These are phyloP conservation scores for Andrena camellia DNA, from an alignment of 2,888 invertebrate species.

Conservation along the genomic window DNA sequence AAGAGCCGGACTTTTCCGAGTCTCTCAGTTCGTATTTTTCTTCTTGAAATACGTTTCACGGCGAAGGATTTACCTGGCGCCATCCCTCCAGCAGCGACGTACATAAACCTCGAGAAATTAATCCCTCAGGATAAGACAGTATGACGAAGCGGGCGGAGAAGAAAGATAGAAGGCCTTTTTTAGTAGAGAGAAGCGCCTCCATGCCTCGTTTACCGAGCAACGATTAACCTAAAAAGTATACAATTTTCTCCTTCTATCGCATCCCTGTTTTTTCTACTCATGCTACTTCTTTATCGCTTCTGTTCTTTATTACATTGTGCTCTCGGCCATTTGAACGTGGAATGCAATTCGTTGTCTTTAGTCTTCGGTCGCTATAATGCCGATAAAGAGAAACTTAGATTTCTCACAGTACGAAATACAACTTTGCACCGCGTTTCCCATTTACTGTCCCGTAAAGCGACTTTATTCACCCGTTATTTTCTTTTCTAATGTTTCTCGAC, in stretches of 20 bases:
- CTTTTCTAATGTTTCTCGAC: no score
- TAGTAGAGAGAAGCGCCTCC: conserved; percentile 70
- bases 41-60: conserved; percentile 64
- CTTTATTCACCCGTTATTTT: no score
- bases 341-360: no score
- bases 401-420: no score
- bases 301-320: neutral
- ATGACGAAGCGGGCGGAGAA: conserved; percentile 70
- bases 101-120: conserved; percentile 78
- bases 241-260: conserved; percentile 51
- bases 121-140: conserved; percentile 77
- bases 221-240: conserved; percentile 80
- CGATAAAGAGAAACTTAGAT: no score
- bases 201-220: conserved; percentile 77
- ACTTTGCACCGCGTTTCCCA: no score
- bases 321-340: no score
- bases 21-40: conserved; percentile 69
- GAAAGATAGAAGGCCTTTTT: conserved; percentile 68
- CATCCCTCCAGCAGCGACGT: conserved; percentile 62
- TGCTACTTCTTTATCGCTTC: neutral
- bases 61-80: conserved; percentile 69
- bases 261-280: conserved; percentile 17
- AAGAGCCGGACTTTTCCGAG: conserved; percentile 54
- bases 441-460: no score
- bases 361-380: no score